Conservation (phyloP, 1,140 invertebrate species). For the Formica selysi region DNA sequence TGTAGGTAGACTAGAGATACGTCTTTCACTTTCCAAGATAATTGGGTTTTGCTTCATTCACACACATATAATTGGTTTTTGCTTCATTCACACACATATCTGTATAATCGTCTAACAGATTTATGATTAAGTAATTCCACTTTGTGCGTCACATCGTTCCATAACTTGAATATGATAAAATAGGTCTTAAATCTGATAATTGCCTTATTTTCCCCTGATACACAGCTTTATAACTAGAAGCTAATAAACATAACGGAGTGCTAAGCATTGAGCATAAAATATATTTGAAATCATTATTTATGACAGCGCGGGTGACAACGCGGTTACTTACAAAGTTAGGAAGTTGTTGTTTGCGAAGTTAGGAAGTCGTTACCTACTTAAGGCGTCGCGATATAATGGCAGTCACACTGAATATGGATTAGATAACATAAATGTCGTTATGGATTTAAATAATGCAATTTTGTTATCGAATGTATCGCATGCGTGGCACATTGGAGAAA, state of each 20-base stretch:
- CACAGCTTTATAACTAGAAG: neutral
- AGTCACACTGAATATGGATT: neutral
- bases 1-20: neutral
- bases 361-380: neutral
- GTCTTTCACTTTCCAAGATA: constrained; percentile 18
- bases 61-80: no score
- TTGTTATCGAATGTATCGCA: constrained; percentile 15
- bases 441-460: constrained; percentile 13
- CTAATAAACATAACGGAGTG: neutral
- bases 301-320: neutral
- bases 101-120: neutral
- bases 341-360: constrained; percentile 17
- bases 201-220: neutral
- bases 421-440: constrained; percentile 36
- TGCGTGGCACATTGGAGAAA: neutral
- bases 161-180: no score
- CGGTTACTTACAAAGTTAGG: neutral
- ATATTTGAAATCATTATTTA: neutral
- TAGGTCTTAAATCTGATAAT: neutral
- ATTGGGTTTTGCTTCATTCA: no score
- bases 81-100: no score
- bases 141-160: neutral
- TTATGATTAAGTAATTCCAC: neutral
- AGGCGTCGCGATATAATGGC: neutral
- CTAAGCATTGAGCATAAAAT: neutral